Evolutionary conservation across 1,140 invertebrate species (phyloP).

Genomic region (Ooceraea biroi): DNA sequence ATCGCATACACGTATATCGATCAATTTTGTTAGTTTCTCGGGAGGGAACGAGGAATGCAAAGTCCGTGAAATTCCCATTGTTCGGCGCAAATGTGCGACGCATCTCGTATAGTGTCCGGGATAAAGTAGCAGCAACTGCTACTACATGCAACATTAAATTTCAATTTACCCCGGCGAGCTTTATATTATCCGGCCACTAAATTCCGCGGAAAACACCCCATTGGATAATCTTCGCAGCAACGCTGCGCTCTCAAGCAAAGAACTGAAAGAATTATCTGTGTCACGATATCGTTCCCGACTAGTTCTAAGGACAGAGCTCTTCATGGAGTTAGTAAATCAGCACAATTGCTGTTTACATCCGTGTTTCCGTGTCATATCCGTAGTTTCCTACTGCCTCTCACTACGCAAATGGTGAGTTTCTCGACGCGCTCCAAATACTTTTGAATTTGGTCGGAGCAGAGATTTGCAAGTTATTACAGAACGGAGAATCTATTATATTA

Average conservation of each 20-base stretch:
- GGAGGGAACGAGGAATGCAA: neutral
- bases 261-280: constrained; percentile 9
- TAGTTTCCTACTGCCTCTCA: no score
- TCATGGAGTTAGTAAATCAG: neutral
- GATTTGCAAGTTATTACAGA: neutral
- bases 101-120: neutral
- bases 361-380: neutral
- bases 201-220: constrained; percentile 15
- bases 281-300: neutral
- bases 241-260: constrained; percentile 4
- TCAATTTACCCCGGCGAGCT: constrained; percentile 35
- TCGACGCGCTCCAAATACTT: neutral
- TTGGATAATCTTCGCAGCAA: constrained; percentile 18
- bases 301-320: neutral
- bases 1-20: neutral
- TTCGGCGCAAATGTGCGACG: constrained; percentile 2
- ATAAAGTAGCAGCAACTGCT: constrained; percentile 26
- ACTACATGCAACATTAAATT: constrained; percentile 55
- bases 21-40: constrained; percentile 6
- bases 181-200: constrained; percentile 36
- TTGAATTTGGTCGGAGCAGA: neutral
- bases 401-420: no score
- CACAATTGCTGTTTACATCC: neutral
- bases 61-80: constrained; percentile 24
- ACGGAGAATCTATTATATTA: neutral